Base-by-base conservation (phyloP, 1,140 invertebrate species). In the Medauroidea extradentata region DNA sequence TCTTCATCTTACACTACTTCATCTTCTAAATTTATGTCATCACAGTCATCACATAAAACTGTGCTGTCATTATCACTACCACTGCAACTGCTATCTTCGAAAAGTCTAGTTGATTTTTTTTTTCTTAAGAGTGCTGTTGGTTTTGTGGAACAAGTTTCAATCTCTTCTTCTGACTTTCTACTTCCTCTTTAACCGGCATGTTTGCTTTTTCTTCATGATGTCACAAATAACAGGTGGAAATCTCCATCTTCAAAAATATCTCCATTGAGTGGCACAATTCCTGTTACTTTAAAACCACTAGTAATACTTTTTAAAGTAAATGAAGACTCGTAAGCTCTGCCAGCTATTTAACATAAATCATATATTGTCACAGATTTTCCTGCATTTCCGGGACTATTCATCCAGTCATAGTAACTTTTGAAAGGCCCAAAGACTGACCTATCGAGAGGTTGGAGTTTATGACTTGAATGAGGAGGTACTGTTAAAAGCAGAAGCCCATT, bases 201-300 rank as follows among this genome's bases (percentile, higher is more conserved):
- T 21, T 3, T 18, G 18, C 9, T 1, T 18, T 11, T 48, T 21
- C 11, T 63, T 39, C 69, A 53, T 59, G 75, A 70, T 5, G 73
- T 74, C n/a, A 72, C 68, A 49, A 51, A 53, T 24, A 65, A 53
- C 25, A 69, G 65, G n/a, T 63, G 14, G 69, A 73, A 75, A n/a
- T 76, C 73, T 34, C 63, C 44, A 18, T 73, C 67, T 25, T 53
- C 11, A 60, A 75, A 74, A 24, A 74, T 64, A 25, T 73, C 43
- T 27, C 57, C 16, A 62, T 75, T 70, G 14, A 69, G 69, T 16
- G 72, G 72, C 41, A 13, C 67, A 52, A 75, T 70, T 39, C 71
- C 70, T 41, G 66, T 55, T 21, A 44, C 46, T n/a, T n/a, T n/a
- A n/a, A n/a, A n/a, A n/a, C n/a, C n/a, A n/a, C n/a, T n/a, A n/a